Base-by-base conservation (phyloP, 35 echinoderm and acorn worm genomes). In the Eucidaris tribuloides region DNA sequence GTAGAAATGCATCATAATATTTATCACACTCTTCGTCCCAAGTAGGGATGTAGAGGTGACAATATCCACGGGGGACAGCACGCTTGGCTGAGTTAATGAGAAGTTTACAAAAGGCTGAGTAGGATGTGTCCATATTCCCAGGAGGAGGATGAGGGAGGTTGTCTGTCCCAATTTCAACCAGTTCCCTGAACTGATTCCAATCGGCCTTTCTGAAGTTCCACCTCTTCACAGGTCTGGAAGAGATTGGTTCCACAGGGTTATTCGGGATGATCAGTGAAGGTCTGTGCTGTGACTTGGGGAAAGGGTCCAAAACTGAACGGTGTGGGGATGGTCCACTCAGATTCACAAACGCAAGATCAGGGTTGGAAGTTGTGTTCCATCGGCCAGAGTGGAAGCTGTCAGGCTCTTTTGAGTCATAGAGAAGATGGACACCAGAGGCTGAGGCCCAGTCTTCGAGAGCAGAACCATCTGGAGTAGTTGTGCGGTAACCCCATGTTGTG, bases 21-120 rank as follows among this genome's bases (percentile, higher is more conserved):
- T 71, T 25, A 20, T 76, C 39, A 37, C 65, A 85, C 25, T 85
- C 65, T 0, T 85, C 65, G 35, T 85, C 83, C 83, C 83, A 85
- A 64, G 64, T 50, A 85, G 30, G 63, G 83, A 38, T 60, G 31
- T 70, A 83, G 77, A 5, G 17, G 14, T 59, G 31, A 9, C 0
- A 35, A 14, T 65, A 33, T 19, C 35, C 81, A 7, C 37, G 3
- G 1, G 59, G 58, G 20, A 50, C 40, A 42, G 37, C 27, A 13
- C 65, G 14, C 0, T 85, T 76, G 38, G 65, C 64, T 37, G 82
- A 64, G 59, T 63, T 27, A 24, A 63, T 63, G 5, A 63, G 59
- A 27, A 63, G 60, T 64, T 64, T 64, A 0, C 60, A 64, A 64
- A 64, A 64, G 60, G 60, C 60, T 64, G 60, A 3, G 60, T 64